phyloP scores from a whole-genome alignment of 2,888 invertebrate species.

The Lepidonotus clava region DNA sequence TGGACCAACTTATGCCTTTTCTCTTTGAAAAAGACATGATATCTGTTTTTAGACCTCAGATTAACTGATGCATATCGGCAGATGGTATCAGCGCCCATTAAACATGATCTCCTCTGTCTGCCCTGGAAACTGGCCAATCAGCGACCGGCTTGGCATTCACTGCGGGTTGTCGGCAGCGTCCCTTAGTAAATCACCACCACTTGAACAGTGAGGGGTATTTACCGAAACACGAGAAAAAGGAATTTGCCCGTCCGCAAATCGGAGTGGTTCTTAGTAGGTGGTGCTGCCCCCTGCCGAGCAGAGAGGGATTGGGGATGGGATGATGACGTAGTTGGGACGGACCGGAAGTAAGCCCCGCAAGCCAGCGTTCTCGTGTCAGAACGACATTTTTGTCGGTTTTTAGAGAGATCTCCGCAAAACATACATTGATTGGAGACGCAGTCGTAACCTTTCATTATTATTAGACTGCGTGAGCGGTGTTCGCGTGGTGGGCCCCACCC shows the following conservation, averaged over 20 bases:
- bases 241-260: conserved; percentile 29
- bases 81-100: conserved; percentile 27
- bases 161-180: neutral
- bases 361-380: neutral
- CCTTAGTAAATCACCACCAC: conserved; percentile 39
- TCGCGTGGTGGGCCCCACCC: neutral
- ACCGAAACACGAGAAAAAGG: conserved; percentile 47
- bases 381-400: neutral
- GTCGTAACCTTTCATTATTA: conserved; percentile 1
- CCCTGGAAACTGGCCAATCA: conserved; percentile 46
- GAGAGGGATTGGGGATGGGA: neutral
- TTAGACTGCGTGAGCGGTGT: neutral
- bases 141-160: neutral
- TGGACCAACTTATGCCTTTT: neutral
- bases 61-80: conserved; percentile 23
- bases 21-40: neutral
- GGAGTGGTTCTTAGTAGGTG: neutral
- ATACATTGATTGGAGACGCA: conserved; percentile 19
- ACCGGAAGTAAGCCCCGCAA: conserved; percentile 5
- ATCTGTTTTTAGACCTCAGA: neutral
- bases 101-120: conserved; percentile 34
- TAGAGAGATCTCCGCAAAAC: conserved; percentile 19
- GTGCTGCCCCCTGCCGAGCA: neutral
- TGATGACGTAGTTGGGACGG: neutral
- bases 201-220: conserved; percentile 25